A percentile compares a stretch with the other conserved stretches of the same genome.
Evolutionary conservation across 2,797 vertebrate species (phyloP).

Genomic region (Zalophus californianus): DNA sequence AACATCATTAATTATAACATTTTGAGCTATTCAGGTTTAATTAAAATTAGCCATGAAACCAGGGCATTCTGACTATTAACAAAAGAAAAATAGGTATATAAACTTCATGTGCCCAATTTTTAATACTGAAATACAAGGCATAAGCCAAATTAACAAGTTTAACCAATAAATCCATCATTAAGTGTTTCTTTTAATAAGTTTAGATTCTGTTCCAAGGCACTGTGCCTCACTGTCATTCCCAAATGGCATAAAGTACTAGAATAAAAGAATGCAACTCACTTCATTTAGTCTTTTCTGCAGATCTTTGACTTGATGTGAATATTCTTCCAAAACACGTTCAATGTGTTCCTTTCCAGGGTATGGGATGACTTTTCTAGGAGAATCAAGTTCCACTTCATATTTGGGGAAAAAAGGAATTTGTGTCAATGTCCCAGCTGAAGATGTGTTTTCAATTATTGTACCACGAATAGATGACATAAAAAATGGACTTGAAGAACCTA

Average conservation of each 20-base stretch:
- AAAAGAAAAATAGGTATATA: neutral
- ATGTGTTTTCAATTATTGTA: slow-evolving; percentile 76
- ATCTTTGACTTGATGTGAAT: slow-evolving; percentile 86
- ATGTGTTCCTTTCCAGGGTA: slow-evolving; percentile 79
- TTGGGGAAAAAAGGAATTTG: slow-evolving; percentile 71
- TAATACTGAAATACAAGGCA: slow-evolving; percentile 22
- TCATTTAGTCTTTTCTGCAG: slow-evolving; percentile 86
- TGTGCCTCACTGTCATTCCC: neutral
- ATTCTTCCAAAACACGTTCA: slow-evolving; percentile 84
- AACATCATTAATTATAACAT: slow-evolving; percentile 36
- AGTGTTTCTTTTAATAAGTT: neutral
- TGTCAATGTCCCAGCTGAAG: slow-evolving; percentile 52
- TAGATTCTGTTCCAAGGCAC: neutral
- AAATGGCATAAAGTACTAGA: neutral
- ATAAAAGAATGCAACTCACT: slow-evolving; percentile 80
- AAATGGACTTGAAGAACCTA: slow-evolving; percentile 74
- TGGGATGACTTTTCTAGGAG: slow-evolving; percentile 42
- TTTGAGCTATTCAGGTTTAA: slow-evolving; percentile 33
- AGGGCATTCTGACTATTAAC: neutral
- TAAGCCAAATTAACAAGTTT: slow-evolving; percentile 7
- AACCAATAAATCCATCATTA: neutral
- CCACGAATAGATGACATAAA: slow-evolving; percentile 75
- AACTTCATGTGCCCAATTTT: neutral
- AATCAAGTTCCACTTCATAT: slow-evolving; percentile 76
- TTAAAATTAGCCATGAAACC: slow-evolving; percentile 34